phyloP scores from a whole-genome alignment of 2,888 invertebrate species.

The Hemaris fuciformis region DNA sequence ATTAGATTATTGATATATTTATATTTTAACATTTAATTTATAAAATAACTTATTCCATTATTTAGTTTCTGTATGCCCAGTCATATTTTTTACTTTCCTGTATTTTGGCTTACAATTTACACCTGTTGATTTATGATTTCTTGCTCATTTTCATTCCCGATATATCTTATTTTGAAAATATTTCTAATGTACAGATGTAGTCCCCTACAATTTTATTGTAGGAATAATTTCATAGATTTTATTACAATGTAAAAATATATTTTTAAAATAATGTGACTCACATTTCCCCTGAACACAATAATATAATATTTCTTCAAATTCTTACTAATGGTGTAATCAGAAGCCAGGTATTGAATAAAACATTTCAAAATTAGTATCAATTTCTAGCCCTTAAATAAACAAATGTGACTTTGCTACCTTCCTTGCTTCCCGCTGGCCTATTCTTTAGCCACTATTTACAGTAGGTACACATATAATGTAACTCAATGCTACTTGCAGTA shows the following conservation, averaged over 20 bases:
- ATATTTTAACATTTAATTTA: not conserved
- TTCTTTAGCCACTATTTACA: not conserved
- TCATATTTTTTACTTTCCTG: not conserved
- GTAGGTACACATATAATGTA: not conserved
- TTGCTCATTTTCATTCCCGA: not conserved
- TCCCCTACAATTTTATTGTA: not conserved
- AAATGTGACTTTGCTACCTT: not conserved
- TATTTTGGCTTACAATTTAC: not conserved
- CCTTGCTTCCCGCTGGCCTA: not conserved
- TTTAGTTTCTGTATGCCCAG: not conserved
- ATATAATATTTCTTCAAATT: not conserved
- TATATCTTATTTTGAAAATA: not conserved
- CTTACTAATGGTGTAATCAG: not conserved
- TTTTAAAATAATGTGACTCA: not conserved
- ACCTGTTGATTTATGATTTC: not conserved
- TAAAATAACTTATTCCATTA: not conserved
- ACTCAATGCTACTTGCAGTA: constrained; percentile 8
- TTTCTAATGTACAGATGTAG: not conserved
- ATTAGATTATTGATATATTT: constrained; percentile 21
- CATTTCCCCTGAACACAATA: not conserved
- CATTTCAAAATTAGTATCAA: not conserved
- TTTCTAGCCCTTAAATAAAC: not conserved
- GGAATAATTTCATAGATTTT: not conserved
- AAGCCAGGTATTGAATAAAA: not conserved
- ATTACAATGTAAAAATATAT: not conserved